Percentiles rank a stretch among this genome's conserved stretches.
These are phyloP conservation scores for Rambutsinella grinnellia DNA, from an alignment of 2,888 invertebrate species.

Conservation along the genomic window DNA sequence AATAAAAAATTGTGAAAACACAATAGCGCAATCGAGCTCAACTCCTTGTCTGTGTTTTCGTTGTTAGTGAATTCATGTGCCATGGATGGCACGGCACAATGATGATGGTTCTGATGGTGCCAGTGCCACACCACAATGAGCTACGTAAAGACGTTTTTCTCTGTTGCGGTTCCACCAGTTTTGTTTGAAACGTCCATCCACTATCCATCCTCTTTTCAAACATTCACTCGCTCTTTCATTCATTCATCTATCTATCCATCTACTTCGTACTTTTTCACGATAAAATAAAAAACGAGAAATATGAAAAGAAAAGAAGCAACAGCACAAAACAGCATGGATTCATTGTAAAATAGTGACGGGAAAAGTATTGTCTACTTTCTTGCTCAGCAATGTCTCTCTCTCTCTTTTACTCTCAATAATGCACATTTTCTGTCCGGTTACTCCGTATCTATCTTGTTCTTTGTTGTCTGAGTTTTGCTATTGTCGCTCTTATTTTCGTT, in stretches of 20 bases:
- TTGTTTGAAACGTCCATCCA: conserved; percentile 53
- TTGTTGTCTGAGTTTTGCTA: conserved; percentile 53
- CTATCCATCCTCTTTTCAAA: too few relatives aligned
- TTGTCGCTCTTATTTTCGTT: conserved; percentile 46
- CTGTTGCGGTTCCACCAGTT: conserved; percentile 55
- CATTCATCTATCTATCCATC: conserved; percentile 47
- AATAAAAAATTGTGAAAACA: conserved; percentile 49
- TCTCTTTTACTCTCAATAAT: conserved; percentile 40
- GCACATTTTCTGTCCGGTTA: conserved; percentile 55
- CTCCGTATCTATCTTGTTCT: conserved; percentile 32
- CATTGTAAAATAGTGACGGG: conserved; percentile 58
- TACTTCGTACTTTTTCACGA: conserved; percentile 41
- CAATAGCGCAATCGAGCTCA: conserved; percentile 53
- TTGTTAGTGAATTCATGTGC: too few relatives aligned
- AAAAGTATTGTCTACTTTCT: conserved; percentile 57
- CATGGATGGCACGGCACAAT: too few relatives aligned
- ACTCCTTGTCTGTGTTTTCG: conserved; percentile 43
- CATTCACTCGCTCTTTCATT: too few relatives aligned
- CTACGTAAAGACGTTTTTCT: conserved; percentile 21
- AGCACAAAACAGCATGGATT: conserved; percentile 50
- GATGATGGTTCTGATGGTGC: too few relatives aligned
- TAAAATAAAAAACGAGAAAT: conserved; percentile 39
- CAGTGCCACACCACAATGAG: conserved; percentile 25
- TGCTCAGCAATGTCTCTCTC: conserved; percentile 50
- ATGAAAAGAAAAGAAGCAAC: conserved; percentile 43